phyloP scores from a whole-genome alignment of 2,888 invertebrate species.

The Melipona bicolor region DNA sequence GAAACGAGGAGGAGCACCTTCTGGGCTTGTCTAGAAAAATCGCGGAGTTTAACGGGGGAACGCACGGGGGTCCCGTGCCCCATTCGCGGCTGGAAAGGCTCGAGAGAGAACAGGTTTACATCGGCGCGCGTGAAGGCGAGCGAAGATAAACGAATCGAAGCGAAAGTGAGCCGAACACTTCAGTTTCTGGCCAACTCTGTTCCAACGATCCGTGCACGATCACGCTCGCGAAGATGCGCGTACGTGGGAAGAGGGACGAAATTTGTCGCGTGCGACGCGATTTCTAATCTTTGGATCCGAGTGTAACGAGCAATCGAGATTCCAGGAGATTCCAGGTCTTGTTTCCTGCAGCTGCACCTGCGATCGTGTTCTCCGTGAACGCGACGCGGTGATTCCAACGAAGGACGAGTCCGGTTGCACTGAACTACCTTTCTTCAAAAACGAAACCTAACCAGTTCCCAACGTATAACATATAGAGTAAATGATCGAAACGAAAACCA shows the following conservation, averaged over 20 bases:
- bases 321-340: constrained; percentile 9
- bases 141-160: constrained; percentile 59
- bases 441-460: neutral
- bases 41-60: constrained; percentile 12
- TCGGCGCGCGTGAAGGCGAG: constrained; percentile 54
- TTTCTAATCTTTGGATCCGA: too few relatives aligned
- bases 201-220: constrained; percentile 41
- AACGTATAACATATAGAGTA: neutral
- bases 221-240: neutral
- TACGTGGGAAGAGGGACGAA: neutral
- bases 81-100: constrained; percentile 47
- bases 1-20: neutral
- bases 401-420: neutral
- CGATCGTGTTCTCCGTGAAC: constrained; percentile 34
- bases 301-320: neutral
- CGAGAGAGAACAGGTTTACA: constrained; percentile 51
- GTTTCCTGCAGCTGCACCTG: constrained; percentile 38
- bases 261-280: neutral
- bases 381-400: constrained; percentile 21
- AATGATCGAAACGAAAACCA: neutral
- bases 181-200: constrained; percentile 47
- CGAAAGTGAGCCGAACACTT: constrained; percentile 55
- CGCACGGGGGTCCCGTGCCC: neutral
- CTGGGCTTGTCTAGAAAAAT: constrained; percentile 7
- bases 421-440: neutral